Base-by-base conservation (phyloP, 2,797 vertebrate species). In the Nannoperca obscura region DNA sequence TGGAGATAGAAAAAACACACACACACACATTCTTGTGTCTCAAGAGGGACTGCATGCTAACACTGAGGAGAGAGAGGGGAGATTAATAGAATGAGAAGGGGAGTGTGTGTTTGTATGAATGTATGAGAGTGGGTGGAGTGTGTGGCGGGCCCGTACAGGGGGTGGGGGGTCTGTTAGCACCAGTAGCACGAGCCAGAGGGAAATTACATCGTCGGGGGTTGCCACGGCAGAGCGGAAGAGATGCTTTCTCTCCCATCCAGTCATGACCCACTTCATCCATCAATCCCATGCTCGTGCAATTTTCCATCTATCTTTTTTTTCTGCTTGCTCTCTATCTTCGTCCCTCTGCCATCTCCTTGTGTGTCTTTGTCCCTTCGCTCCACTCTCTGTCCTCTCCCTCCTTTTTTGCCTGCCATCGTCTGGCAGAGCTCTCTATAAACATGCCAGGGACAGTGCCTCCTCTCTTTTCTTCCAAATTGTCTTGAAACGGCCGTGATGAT, bases 401-500 rank as follows among this genome's bases (percentile, higher is more conserved):
- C 20, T 47, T 6, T 57, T 57, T 40, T 13, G 38, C 5, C 55
- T 20, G 14, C 55, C 59, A 5, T 38, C 36, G 66, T 78, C 86
- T 87, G 85, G 78, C 84, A 74, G 78, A 72, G 20, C 64, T 76
- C 85, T 87, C 72, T 76, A 86, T 91, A 92, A 90, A 93, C 90
- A 88, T 82, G 80, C 88, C 87, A 75, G 80, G 55, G 76, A 84
- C 82, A 14, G 78, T 49, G 69, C 81, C 61, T 73, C 81, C 74
- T 78, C 74, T 78, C 59, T 74, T 59, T 57, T 68, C 36, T 61
- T 76, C 85, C 82, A 86, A 87, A 92, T 83, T 86, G 83, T 84
- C 89, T 86, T 87, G 84, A 89, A 88, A 90, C 54, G 63, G 80
- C 85, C 62, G 36, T 72, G 72, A 90, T 91, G 87, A 93, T 90